A percentile compares a stretch with the other conserved stretches of the same genome.
phyloP scores from a whole-genome alignment of 2,797 vertebrate species.

The Ara ararauna region DNA sequence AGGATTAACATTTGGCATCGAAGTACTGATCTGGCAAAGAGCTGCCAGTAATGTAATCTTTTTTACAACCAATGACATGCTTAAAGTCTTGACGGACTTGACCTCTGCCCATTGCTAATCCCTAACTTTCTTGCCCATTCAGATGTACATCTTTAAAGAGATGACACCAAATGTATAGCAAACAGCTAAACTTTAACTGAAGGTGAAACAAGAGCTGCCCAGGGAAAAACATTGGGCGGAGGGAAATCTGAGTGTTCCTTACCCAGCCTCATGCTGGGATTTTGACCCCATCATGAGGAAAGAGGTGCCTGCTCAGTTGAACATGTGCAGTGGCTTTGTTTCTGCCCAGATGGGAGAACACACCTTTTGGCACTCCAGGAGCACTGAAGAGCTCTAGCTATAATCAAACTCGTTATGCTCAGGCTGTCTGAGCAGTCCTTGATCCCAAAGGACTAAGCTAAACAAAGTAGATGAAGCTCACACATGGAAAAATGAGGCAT shows the following conservation, averaged over 20 bases:
- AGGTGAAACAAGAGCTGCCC: not conserved
- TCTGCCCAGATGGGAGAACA: not conserved
- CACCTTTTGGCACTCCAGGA: slow-evolving; percentile 12
- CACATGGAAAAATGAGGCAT: not conserved
- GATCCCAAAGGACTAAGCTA: slow-evolving; percentile 19
- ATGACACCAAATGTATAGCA: not conserved
- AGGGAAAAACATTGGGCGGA: not conserved
- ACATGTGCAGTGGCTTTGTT: not conserved
- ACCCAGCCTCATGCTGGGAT: not conserved
- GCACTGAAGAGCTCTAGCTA: not conserved
- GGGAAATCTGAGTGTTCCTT: not conserved
- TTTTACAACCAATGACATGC: slow-evolving; percentile 72
- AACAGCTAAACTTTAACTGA: slow-evolving; percentile 13
- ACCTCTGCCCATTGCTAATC: slow-evolving; percentile 44
- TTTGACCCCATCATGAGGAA: not conserved
- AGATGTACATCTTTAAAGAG: slow-evolving; percentile 49
- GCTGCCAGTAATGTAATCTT: slow-evolving; percentile 73
- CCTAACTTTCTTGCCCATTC: slow-evolving; percentile 66
- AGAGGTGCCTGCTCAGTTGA: not conserved
- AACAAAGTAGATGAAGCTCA: slow-evolving; percentile 24
- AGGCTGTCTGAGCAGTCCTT: not conserved
- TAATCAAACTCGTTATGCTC: not conserved
- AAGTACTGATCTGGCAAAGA: slow-evolving; percentile 69
- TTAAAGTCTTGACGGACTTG: slow-evolving; percentile 66
- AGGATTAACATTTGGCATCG: slow-evolving; percentile 81